Evolutionary conservation across 2,888 invertebrate genomes (phyloP).

Genomic region (Teleiodes luculella): DNA sequence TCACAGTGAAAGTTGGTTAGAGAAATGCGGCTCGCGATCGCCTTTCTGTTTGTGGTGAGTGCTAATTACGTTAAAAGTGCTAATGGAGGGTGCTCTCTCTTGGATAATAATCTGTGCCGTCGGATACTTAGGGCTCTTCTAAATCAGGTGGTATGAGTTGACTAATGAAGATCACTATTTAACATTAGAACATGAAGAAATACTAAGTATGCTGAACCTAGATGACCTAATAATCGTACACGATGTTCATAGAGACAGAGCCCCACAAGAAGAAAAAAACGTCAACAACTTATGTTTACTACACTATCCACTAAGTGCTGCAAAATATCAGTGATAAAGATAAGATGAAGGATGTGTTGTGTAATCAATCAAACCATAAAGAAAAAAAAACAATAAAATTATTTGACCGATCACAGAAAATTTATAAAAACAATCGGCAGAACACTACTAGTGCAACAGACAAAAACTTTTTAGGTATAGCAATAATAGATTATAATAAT

Average conservation of each 20-base stretch:
- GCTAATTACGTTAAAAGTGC: slow-evolving; percentile 64
- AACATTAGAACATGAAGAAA: background rate
- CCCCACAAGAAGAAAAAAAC: background rate
- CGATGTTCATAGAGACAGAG: background rate
- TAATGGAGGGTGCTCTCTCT: slow-evolving; percentile 52
- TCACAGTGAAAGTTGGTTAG: slow-evolving; percentile 74
- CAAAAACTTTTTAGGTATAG: too few species aligned
- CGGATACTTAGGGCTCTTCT: slow-evolving; percentile 16
- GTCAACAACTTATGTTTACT: background rate
- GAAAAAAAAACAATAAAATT: too few species aligned
- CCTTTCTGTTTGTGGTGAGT: slow-evolving; percentile 77
- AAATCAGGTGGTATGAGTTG: slow-evolving; percentile 26
- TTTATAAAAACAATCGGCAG: too few species aligned
- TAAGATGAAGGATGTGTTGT: background rate
- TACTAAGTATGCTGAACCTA: background rate
- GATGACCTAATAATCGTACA: background rate
- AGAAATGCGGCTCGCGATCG: slow-evolving; percentile 72
- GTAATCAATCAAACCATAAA: background rate
- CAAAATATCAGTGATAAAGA: background rate
- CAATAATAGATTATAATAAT: too few species aligned
- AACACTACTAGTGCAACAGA: too few species aligned
- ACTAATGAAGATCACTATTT: background rate
- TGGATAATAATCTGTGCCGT: slow-evolving; percentile 32
- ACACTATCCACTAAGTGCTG: background rate
- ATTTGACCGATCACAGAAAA: too few species aligned